Base-by-base conservation (phyloP, 2,113 vertebrate genomes). In the Crotophaga sulcirostris region DNA sequence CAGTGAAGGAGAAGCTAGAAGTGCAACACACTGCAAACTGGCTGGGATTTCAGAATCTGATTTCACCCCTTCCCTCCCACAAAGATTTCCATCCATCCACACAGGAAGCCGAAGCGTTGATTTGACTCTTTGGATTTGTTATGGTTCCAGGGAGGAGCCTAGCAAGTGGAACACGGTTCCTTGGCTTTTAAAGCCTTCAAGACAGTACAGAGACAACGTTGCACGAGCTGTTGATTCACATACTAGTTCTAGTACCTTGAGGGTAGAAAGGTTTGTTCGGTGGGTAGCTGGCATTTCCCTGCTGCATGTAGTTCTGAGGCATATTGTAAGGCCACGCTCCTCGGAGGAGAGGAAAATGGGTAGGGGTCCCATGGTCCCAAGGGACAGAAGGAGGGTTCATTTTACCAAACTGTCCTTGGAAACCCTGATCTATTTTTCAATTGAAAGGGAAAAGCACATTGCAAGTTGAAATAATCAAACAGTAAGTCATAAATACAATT, bases 281-380 rank as follows among this genome's bases (percentile, higher is more conserved):
- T 97, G 98, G 99, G 94, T 98, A 99, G 97, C 98, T 98, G 89
- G 98, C 97, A 93, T 98, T 99, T 97, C 98, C 99, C 98, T 98
- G 99, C 97, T 99, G 99, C 98, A 99, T 97, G 98, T 98, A 99
- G 97, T 98, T 98, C 96, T 99, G 99, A 94, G 99, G 99, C 98
- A 99, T 98, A 97, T 98, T 98, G 97, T 99, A 99, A 97, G 99
- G 98, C 99, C 99, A 99, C 94, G 99, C 98, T 96, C 99, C 98
- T 95, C 98, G 98, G 94, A 99, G 97, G 89, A 99, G 97, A 88
- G 98, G 97, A 95, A 98, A 99, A 96, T 98, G 99, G 67, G 98
- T 98, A 34, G 98, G 94, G 89, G 98, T 98, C 84, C 97, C 97
- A 96, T 98, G 99, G 93, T 99, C 99, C 99, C 99, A 99, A 91